Evolutionary conservation across 2,113 vertebrate genomes (phyloP).

Genomic region (Malurus elegans): DNA sequence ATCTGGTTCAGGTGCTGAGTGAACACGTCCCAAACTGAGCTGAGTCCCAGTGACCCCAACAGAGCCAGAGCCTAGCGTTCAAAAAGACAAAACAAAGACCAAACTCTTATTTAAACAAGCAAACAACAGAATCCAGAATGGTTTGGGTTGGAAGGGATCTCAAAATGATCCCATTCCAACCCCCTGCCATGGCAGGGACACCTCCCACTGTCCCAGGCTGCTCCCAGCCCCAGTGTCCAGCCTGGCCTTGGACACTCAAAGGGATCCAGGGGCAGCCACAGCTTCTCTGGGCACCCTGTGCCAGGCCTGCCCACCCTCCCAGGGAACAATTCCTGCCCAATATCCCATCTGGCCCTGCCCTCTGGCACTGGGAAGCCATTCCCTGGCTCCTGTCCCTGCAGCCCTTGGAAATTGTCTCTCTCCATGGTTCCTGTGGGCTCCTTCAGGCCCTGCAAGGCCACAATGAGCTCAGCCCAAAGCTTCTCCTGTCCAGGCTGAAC

Average conservation of each 20-base stretch:
- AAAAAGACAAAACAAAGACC: not conserved
- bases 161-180: too few relatives aligned
- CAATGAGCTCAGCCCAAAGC: too few relatives aligned
- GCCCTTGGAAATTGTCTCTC: too few relatives aligned
- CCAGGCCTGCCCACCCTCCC: not conserved
- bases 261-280: not conserved
- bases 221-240: not conserved
- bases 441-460: too few relatives aligned
- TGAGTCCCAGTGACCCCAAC: not conserved
- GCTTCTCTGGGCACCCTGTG: not conserved
- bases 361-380: not conserved
- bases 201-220: not conserved
- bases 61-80: not conserved
- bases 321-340: not conserved
- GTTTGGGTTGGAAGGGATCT: not conserved
- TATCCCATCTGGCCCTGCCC: accelerated
- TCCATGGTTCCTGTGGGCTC: too few relatives aligned
- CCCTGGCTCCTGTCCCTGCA: too few relatives aligned
- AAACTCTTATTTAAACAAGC: not conserved
- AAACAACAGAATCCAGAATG: accelerated
- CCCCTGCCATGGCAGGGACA: not conserved
- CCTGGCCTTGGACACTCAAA: not conserved
- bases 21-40: not conserved
- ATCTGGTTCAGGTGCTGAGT: accelerated
- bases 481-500: too few relatives aligned